Evolutionary conservation across 2,888 invertebrate genomes (phyloP).

Genomic region (Urechis unicinctus): DNA sequence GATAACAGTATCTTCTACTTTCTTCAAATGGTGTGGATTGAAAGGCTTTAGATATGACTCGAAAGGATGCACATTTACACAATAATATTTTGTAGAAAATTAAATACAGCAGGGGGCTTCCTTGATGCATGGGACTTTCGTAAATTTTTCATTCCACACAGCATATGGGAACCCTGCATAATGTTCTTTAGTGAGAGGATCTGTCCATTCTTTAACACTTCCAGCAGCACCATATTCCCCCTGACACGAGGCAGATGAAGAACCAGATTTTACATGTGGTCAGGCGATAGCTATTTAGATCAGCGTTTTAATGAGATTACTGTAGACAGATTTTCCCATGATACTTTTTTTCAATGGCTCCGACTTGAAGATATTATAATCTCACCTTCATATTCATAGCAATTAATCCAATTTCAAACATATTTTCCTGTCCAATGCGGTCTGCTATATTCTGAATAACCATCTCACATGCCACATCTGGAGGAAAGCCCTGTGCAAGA

Average conservation of each 20-base stretch:
- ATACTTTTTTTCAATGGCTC: too few species aligned
- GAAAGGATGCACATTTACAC: too few species aligned
- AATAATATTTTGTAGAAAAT: too few species aligned
- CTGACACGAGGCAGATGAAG: neutral
- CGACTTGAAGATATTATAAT: neutral
- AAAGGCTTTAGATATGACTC: too few species aligned
- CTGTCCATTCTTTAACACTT: neutral
- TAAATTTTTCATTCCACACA: neutral
- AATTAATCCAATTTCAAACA: constrained; percentile 26
- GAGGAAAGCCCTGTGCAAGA: constrained; percentile 23
- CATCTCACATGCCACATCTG: constrained; percentile 21
- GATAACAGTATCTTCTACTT: too few species aligned
- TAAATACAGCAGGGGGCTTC: too few species aligned
- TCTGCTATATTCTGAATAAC: constrained; percentile 17
- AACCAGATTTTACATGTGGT: neutral
- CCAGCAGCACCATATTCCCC: neutral
- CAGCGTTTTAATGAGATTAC: too few species aligned
- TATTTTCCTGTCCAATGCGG: constrained; percentile 1
- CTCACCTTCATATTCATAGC: constrained; percentile 25
- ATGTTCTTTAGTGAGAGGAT: neutral
- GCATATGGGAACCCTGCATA: neutral
- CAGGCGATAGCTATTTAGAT: too few species aligned
- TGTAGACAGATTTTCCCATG: too few species aligned
- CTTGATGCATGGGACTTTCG: neutral
- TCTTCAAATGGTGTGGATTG: too few species aligned